Conservation (phyloP, 2,888 invertebrate species). For the Tinea pellionella region DNA sequence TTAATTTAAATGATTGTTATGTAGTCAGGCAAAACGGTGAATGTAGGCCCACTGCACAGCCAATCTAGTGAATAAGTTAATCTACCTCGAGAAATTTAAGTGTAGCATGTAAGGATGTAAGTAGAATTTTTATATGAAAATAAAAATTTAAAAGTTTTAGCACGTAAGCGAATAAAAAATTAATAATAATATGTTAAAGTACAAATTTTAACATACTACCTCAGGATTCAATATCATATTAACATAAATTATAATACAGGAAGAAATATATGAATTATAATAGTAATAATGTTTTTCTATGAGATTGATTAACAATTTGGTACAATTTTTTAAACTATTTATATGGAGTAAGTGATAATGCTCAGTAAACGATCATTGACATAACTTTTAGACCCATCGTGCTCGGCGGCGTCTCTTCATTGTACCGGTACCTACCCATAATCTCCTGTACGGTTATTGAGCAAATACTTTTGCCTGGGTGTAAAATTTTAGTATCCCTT, state of each 20-base stretch:
- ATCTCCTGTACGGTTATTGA: too few species aligned
- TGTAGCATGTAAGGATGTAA: constrained; percentile 54
- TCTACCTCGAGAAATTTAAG: constrained; percentile 65
- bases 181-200: constrained; percentile 47
- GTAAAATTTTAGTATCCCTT: too few species aligned
- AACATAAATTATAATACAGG: constrained; percentile 4
- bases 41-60: constrained; percentile 35
- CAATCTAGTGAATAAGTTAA: constrained; percentile 53
- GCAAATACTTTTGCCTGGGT: too few species aligned
- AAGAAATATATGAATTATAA: neutral
- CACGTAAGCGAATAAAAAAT: constrained; percentile 32
- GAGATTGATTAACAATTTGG: constrained; percentile 19
- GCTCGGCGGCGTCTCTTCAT: too few species aligned
- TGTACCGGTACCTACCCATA: too few species aligned
- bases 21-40: neutral
- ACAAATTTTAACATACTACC: constrained; percentile 60
- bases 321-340: constrained; percentile 19
- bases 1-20: neutral
- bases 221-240: constrained; percentile 54
- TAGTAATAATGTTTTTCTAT: neutral
- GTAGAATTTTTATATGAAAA: constrained; percentile 66
- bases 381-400: neutral
- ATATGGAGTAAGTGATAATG: constrained; percentile 19
- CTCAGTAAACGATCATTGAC: constrained; percentile 17
- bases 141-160: constrained; percentile 39